These are phyloP conservation scores for Trachelus tabidus DNA, from an alignment of 2,888 invertebrate species.

Conservation along the genomic window DNA sequence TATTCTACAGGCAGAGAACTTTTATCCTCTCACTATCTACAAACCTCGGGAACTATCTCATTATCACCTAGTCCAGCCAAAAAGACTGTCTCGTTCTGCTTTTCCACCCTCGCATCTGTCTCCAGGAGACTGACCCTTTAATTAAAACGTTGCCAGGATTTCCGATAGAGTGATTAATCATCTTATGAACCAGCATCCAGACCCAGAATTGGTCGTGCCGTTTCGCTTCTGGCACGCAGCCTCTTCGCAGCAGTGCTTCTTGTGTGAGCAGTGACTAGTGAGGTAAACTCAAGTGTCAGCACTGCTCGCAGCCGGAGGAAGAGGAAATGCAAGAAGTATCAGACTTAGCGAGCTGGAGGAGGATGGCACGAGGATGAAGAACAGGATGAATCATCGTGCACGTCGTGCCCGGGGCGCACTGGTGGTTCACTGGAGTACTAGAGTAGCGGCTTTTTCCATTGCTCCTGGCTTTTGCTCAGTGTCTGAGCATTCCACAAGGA, in stretches of 20 bases:
- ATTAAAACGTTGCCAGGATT: neutral
- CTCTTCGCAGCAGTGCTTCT: slow-evolving; percentile 57
- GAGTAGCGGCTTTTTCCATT: neutral
- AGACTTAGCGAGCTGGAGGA: neutral
- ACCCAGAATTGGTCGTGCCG: slow-evolving; percentile 54
- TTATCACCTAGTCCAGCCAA: slow-evolving; percentile 18
- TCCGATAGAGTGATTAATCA: neutral
- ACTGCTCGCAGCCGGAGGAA: neutral
- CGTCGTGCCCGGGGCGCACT: slow-evolving; percentile 5
- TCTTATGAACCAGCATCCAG: neutral
- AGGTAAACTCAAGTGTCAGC: slow-evolving; percentile 58
- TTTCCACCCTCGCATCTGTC: neutral
- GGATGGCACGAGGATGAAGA: neutral
- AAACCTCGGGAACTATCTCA: slow-evolving; percentile 27
- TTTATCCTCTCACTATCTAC: neutral
- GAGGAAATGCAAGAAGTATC: neutral
- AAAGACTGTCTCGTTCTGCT: neutral
- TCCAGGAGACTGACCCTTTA: neutral
- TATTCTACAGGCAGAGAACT: slow-evolving; percentile 12
- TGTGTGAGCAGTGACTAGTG: slow-evolving; percentile 58
- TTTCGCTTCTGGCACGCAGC: slow-evolving; percentile 51
- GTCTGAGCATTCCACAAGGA: slow-evolving; percentile 56
- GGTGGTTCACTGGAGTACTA: slow-evolving; percentile 4
- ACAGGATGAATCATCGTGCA: slow-evolving; percentile 21
- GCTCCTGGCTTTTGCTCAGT: slow-evolving; percentile 45